phyloP scores from a whole-genome alignment of 2,797 vertebrate genomes.

The Pygocentrus nattereri region DNA sequence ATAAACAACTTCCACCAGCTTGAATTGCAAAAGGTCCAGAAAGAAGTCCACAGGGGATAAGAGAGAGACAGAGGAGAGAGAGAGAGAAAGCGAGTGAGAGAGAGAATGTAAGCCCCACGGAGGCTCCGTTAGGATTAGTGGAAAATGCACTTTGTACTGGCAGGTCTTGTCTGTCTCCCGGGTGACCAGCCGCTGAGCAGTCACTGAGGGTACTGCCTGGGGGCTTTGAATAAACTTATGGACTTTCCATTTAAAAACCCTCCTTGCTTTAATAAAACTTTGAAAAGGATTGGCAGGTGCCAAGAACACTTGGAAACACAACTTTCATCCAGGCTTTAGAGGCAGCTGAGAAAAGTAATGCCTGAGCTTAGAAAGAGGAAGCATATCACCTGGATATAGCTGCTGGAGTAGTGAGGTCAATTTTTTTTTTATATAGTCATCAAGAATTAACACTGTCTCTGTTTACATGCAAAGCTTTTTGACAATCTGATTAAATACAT shows the following conservation, averaged over 20 bases:
- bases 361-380: background rate
- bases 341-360: background rate
- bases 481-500: too few species aligned
- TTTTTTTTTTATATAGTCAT: background rate
- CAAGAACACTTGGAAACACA: slow-evolving; percentile 20
- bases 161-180: slow-evolving; percentile 26
- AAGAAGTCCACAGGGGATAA: slow-evolving; percentile 54
- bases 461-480: too few species aligned
- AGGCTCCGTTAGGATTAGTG: slow-evolving; percentile 9
- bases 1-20: slow-evolving; percentile 2
- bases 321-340: background rate
- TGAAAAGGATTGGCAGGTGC: slow-evolving; percentile 20
- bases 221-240: slow-evolving; percentile 26
- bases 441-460: too few species aligned
- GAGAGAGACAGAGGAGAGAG: background rate
- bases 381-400: background rate
- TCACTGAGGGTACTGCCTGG: slow-evolving; percentile 29
- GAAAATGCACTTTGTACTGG: slow-evolving; percentile 45
- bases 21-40: slow-evolving; percentile 59
- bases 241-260: slow-evolving; percentile 18
- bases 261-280: slow-evolving; percentile 1
- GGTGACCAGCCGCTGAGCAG: slow-evolving; percentile 29
- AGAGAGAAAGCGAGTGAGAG: slow-evolving; percentile 26
- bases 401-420: background rate
- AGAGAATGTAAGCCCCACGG: background rate